Evolutionary conservation across 1,140 invertebrate genomes (phyloP), one percentile per base, ranked within the genome.

Genomic region (Drosophila obscura): DNA sequence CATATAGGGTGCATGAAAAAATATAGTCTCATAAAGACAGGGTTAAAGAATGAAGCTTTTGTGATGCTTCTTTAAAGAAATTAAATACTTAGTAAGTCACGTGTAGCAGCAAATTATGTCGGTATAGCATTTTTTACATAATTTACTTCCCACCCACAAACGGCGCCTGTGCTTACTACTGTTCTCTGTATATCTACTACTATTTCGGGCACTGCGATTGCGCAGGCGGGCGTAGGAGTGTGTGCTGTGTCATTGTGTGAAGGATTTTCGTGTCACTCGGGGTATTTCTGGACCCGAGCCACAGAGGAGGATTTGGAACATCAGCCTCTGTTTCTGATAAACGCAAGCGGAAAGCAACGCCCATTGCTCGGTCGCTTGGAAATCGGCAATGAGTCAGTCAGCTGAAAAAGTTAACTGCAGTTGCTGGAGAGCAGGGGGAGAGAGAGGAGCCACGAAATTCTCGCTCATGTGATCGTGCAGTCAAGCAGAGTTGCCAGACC

Each of bases 131-230:
- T 41, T 68, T 77, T 44, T 76, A 77, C 52, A 60, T 75, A 46
- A 75, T 67, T 76, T 50, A 62, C 45, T 51, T 44, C 31, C 24
- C 24, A 19, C 11, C 35, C 35, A 39, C 35, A 39, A 4, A 4
- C 35, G 11, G 4, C 9, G 4, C 35, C 35, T 16, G 7, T 26
- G 15, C 45, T 39, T 51, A 56, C 51, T 68, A 76, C 46, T 59
- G 15, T 76, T 43, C 35, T 44, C 59, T 51, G 24, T 65, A 76
- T 82, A 78, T 87, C 69, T 76, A 75, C 71, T 68, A 75, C 74
- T 71, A 72, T 78, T 78, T 53, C 46, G 11, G 28, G 46, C 44
- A 79, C 75, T 79, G 83, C 67, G 82, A 49, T 82, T 87, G 82
- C 82, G 82, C 82, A 69, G 60, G 48, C 7, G 62, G 55, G 46